These are phyloP conservation scores for Callimorpha dominula DNA, from an alignment of 2,888 invertebrate species.

Conservation along the genomic window DNA sequence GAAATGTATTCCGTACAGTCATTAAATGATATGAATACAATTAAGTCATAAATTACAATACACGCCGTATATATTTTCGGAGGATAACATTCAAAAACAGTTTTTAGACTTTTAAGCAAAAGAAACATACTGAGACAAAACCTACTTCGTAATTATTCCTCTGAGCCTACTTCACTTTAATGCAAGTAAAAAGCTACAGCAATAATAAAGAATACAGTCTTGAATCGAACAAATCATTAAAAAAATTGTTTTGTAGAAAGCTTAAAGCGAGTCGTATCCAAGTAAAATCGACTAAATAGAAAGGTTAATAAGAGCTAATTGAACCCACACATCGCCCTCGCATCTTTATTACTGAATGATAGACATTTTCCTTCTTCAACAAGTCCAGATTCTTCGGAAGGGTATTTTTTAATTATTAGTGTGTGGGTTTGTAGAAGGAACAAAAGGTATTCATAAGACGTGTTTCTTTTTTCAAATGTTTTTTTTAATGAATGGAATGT, in stretches of 20 bases:
- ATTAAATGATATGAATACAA: too few relatives aligned
- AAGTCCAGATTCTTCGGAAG: background rate
- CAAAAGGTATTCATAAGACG: background rate
- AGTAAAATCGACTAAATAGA: conserved; percentile 8
- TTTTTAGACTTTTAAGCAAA: background rate
- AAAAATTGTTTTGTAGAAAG: background rate
- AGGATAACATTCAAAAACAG: background rate
- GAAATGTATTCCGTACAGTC: too few relatives aligned
- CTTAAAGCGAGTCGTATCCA: background rate
- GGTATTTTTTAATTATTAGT: conserved; percentile 4
- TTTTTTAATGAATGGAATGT: too few relatives aligned
- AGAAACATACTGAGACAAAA: background rate
- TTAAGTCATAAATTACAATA: too few relatives aligned
- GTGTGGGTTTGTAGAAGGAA: background rate
- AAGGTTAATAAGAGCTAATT: background rate
- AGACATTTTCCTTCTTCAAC: background rate
- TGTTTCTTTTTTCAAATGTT: background rate
- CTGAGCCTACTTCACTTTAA: background rate
- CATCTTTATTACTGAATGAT: conserved; percentile 6
- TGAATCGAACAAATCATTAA: background rate
- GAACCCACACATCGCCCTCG: conserved; percentile 2
- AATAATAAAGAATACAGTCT: background rate
- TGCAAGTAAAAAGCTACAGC: background rate
- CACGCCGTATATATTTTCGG: background rate
- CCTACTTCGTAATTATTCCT: too few relatives aligned